A percentile compares a stretch with the other conserved stretches of the same genome.
Evolutionary conservation across 2,113 vertebrate genomes (phyloP).

Genomic region (Ameiurus melas): DNA sequence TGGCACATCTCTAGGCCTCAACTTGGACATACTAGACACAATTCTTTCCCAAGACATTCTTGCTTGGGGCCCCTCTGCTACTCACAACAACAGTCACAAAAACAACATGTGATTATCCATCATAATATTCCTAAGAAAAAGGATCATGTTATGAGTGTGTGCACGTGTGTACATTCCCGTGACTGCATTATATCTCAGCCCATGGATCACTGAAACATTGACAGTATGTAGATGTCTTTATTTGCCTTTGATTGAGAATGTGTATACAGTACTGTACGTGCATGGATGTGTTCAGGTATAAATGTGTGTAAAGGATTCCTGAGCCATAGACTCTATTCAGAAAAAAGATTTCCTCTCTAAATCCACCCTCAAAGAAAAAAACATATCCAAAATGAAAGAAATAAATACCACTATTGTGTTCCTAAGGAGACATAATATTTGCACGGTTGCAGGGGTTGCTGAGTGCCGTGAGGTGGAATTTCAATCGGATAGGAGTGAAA

Average conservation of each 20-base stretch:
- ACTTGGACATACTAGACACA: background rate
- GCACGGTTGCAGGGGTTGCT: slow-evolving; percentile 63
- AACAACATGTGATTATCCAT: slow-evolving; percentile 18
- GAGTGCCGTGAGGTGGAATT: slow-evolving; percentile 61
- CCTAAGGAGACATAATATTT: slow-evolving; percentile 76
- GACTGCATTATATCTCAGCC: background rate
- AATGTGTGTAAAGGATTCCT: slow-evolving; percentile 15
- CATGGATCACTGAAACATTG: background rate
- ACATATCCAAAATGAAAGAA: slow-evolving; percentile 63
- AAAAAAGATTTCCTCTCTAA: slow-evolving; percentile 60
- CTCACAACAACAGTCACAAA: background rate
- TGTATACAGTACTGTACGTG: background rate
- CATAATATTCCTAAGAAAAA: slow-evolving; percentile 25
- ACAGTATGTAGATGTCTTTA: background rate
- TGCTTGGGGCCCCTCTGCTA: background rate
- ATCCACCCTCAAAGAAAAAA: slow-evolving; percentile 61
- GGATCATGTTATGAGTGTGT: background rate
- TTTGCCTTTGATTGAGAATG: background rate
- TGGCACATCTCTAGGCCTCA: background rate
- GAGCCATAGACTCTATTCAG: slow-evolving; percentile 59
- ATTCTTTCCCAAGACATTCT: slow-evolving; percentile 1
- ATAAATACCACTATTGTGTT: slow-evolving; percentile 73
- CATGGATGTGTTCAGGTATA: too few relatives aligned
- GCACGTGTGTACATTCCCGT: background rate
- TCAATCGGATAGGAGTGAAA: slow-evolving; percentile 60